Conservation (phyloP, 2,797 vertebrate genomes). For the Brachyrhaphis roseni region DNA sequence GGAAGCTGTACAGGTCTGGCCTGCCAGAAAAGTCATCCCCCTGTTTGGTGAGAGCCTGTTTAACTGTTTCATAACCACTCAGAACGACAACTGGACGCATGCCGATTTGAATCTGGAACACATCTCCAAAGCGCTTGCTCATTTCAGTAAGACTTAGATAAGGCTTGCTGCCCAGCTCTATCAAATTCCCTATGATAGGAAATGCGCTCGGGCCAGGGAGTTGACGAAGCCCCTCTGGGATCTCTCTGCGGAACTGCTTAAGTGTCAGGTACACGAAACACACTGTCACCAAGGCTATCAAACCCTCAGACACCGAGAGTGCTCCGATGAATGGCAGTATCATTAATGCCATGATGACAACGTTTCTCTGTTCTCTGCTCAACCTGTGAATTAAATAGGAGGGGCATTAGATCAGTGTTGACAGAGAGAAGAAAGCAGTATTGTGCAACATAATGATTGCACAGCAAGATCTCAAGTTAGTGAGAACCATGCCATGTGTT, state of each 20-base stretch:
- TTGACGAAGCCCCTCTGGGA: conserved; percentile 82
- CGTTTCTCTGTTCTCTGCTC: conserved; percentile 37
- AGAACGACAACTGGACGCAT: conserved; percentile 89
- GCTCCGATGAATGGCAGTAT: conserved; percentile 74
- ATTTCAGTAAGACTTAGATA: conserved; percentile 85
- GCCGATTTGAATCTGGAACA: conserved; percentile 89
- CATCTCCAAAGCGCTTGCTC: conserved; percentile 84
- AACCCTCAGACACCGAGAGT: conserved; percentile 78
- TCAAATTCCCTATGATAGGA: conserved; percentile 87
- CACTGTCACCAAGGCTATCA: conserved; percentile 73
- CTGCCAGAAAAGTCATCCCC: conserved; percentile 89
- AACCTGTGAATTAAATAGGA: conserved; percentile 70
- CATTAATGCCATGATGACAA: conserved; percentile 74
- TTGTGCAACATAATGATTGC: conserved; percentile 59
- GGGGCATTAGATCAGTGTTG: conserved; percentile 49
- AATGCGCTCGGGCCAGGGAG: conserved; percentile 86
- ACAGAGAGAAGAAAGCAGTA: conserved; percentile 32
- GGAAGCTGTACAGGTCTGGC: conserved; percentile 85
- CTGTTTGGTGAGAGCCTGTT: conserved; percentile 88
- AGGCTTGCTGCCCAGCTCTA: conserved; percentile 82
- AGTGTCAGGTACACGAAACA: conserved; percentile 81
- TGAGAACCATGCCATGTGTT: conserved; percentile 1
- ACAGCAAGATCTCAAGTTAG: conserved; percentile 26
- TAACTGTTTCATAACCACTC: conserved; percentile 82
- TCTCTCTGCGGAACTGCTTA: conserved; percentile 53